Conservation (phyloP, 2,113 vertebrate genomes). For the Oryzias melastigma region DNA sequence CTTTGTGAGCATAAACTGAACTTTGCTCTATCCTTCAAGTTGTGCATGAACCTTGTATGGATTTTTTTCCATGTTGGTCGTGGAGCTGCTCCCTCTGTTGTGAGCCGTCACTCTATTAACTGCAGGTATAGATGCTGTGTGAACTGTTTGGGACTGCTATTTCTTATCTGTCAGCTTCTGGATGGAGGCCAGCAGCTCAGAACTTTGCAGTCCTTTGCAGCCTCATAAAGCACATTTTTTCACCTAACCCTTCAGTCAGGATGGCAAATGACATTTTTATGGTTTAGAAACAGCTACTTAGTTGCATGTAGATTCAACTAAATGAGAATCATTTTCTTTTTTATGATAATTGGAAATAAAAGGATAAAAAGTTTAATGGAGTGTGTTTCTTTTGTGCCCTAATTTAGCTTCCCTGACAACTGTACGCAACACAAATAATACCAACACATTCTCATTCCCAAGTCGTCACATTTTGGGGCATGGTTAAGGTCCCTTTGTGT, state of each 20-base stretch:
- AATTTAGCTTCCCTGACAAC: too few species aligned
- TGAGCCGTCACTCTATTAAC: constrained; percentile 20
- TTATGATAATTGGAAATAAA: constrained; percentile 3
- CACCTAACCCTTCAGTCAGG: constrained; percentile 25
- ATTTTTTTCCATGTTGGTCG: constrained; percentile 1
- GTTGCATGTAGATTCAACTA: constrained; percentile 15
- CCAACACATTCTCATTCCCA: too few species aligned
- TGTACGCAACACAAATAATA: neutral
- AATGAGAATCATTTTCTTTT: constrained; percentile 8
- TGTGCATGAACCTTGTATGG: constrained; percentile 16
- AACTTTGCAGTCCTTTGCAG: constrained; percentile 28
- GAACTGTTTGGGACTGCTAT: neutral
- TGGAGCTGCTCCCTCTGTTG: neutral
- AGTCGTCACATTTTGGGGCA: too few species aligned
- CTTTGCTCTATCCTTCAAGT: constrained; percentile 21
- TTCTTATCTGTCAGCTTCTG: constrained; percentile 18
- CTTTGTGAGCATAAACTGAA: constrained; percentile 19
- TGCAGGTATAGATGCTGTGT: neutral
- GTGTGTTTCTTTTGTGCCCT: neutral
- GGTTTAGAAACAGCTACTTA: constrained; percentile 3
- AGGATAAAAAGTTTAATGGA: neutral
- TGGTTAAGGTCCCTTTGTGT: too few species aligned
- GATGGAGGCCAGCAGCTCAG: neutral
- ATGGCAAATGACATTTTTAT: constrained; percentile 21
- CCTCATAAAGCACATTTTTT: constrained; percentile 36